Evolutionary conservation across 1,140 invertebrate species (phyloP), one percentile per base, ranked within the genome.

Genomic region (Choristoneura fumiferana): DNA sequence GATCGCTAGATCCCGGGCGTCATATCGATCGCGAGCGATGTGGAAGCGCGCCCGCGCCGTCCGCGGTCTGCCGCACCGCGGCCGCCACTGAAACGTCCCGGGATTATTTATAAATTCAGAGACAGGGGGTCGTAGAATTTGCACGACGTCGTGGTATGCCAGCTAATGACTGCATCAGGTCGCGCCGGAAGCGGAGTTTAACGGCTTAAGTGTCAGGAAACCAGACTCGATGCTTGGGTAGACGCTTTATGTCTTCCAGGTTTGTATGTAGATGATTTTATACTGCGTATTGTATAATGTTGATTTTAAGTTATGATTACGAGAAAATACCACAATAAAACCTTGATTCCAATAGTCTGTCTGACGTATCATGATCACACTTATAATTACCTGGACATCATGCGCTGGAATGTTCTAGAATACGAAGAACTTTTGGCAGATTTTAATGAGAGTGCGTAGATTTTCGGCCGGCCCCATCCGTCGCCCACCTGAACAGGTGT

Each of bases 81-180:
- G 77, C 78, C 78, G 80, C 83, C 84, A 87, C 84, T 87, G 84
- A 49, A 49, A 75, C 81, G 63, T 49, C 76, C 69, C 73, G 78
- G 83, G 78, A 84, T 86, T 88, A 88, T 88, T 88, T 88, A 86
- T 88, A 88, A 88, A 86, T 85, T 78, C 74, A 81, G 74, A 84
- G 81, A 88, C 85, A 86, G 76, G 83, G 82, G 84, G 84, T 88
- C 85, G 85, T 86, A 88, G 85, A 86, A 81, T 84, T 88, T 73
- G 85, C 82, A 84, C 77, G 75, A 81, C 54, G 40, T 35, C 72
- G 67, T 73, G 81, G 77, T 78, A 86, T 84, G 81, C 76, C 71
- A 76, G 69, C 68, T 77, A 72, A 77, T 79, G 70, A 74, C 69
- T 79, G 69, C 70, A 78, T 62, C 76, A 72, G 73, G 72, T 81